These are phyloP conservation scores for Zophobas morio DNA, from an alignment of 1,140 invertebrate genomes.

Conservation along the genomic window DNA sequence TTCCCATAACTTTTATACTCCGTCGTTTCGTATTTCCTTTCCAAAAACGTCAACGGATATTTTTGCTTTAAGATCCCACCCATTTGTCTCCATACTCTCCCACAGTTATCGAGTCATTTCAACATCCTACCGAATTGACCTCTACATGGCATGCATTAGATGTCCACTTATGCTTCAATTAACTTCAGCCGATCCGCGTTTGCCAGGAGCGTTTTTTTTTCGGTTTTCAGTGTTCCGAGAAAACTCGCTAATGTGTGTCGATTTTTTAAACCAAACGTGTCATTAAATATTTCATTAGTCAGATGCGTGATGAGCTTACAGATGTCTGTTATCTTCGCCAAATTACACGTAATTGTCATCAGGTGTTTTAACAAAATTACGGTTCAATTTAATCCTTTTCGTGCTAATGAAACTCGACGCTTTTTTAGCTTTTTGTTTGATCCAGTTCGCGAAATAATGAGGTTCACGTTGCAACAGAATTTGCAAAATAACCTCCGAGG, in stretches of 20 bases:
- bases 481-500: background rate
- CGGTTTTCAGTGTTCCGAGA: background rate
- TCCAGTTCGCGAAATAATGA: background rate
- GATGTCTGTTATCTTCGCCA: slow-evolving; percentile 4
- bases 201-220: background rate
- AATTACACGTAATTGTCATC: slow-evolving; percentile 5
- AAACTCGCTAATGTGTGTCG: background rate
- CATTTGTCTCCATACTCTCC: too few relatives aligned
- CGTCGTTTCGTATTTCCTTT: too few relatives aligned
- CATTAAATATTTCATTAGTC: background rate
- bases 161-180: background rate
- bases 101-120: too few relatives aligned
- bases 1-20: too few relatives aligned
- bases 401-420: background rate
- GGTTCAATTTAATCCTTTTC: background rate
- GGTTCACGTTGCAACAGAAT: background rate
- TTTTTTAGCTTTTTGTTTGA: background rate
- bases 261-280: background rate
- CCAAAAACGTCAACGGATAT: too few relatives aligned
- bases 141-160: background rate
- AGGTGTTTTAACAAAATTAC: slow-evolving; percentile 1
- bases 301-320: background rate
- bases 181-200: too few relatives aligned
- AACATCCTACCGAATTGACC: background rate
- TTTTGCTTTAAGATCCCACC: too few relatives aligned